These are phyloP conservation scores for Danio tinwini DNA, from an alignment of 2,797 vertebrate genomes.

Conservation along the genomic window DNA sequence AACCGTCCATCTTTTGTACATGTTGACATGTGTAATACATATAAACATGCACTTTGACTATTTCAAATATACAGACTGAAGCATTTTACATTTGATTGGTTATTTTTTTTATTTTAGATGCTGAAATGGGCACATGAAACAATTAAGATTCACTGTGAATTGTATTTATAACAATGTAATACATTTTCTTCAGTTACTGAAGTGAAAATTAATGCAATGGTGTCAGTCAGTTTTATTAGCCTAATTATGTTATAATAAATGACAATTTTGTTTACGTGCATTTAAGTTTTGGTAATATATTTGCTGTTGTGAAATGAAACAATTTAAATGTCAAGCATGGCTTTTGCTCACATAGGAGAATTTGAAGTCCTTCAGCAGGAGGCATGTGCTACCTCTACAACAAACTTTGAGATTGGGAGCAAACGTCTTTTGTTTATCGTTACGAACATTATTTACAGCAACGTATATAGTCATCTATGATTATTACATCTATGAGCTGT, in stretches of 20 bases:
- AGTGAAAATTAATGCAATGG: slow-evolving; percentile 10
- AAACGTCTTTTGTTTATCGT: background rate
- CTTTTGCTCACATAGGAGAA: background rate
- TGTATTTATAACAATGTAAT: background rate
- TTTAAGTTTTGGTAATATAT: background rate
- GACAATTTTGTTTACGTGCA: background rate
- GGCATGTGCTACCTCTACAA: background rate
- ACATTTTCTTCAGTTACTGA: slow-evolving; percentile 2
- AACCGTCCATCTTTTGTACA: background rate
- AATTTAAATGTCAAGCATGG: background rate
- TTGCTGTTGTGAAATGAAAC: background rate
- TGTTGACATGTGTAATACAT: background rate
- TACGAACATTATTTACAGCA: background rate
- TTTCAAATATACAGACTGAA: background rate
- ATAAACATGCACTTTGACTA: background rate
- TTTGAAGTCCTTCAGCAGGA: background rate
- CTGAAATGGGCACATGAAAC: slow-evolving; percentile 20
- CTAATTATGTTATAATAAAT: background rate
- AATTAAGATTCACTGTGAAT: slow-evolving; percentile 41
- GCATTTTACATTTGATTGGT: background rate
- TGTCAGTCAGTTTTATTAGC: background rate
- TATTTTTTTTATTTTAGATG: slow-evolving; percentile 23
- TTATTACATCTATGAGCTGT: background rate
- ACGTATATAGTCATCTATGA: background rate
- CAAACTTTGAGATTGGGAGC: background rate